These are phyloP conservation scores for Siniperca scherzeri DNA, from an alignment of 2,797 vertebrate species.

Conservation along the genomic window DNA sequence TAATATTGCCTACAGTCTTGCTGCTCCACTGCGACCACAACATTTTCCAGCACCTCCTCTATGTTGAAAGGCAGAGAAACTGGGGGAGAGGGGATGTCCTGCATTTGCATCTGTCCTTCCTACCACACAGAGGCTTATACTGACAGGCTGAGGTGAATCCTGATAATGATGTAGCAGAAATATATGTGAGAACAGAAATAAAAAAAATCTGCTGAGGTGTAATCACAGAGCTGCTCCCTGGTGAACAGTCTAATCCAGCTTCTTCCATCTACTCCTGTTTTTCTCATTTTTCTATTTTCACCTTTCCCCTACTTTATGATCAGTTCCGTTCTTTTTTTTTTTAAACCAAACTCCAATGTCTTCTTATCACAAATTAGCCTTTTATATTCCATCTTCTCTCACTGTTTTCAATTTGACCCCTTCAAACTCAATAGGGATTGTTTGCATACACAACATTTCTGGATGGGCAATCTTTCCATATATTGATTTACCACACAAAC, in stretches of 20 bases:
- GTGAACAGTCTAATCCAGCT: conserved; percentile 21
- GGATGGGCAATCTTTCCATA: conserved; percentile 28
- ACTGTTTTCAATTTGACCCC: conserved; percentile 15
- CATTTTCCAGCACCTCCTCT: conserved; percentile 10
- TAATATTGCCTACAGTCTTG: conserved; percentile 56
- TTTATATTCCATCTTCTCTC: background rate
- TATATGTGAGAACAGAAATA: conserved; percentile 25
- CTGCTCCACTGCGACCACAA: conserved; percentile 37
- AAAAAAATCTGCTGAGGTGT: conserved; percentile 27
- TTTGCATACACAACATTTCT: conserved; percentile 45
- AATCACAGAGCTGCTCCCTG: conserved; percentile 32
- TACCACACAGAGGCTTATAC: conserved; percentile 23
- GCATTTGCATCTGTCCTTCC: conserved; percentile 19
- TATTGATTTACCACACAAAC: conserved; percentile 63
- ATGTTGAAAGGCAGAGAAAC: background rate
- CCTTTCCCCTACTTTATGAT: too few species aligned
- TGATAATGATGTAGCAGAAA: conserved; percentile 38
- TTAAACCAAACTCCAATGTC: background rate
- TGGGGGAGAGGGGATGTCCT: background rate
- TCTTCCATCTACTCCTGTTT: background rate
- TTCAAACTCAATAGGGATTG: conserved; percentile 12
- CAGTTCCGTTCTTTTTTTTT: background rate
- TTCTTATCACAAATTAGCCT: conserved; percentile 8
- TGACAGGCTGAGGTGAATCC: conserved; percentile 36
- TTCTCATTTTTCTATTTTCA: conserved; percentile 20